Evolutionary conservation across 2,113 vertebrate genomes (phyloP).

Genomic region (Vireo altiloquus): DNA sequence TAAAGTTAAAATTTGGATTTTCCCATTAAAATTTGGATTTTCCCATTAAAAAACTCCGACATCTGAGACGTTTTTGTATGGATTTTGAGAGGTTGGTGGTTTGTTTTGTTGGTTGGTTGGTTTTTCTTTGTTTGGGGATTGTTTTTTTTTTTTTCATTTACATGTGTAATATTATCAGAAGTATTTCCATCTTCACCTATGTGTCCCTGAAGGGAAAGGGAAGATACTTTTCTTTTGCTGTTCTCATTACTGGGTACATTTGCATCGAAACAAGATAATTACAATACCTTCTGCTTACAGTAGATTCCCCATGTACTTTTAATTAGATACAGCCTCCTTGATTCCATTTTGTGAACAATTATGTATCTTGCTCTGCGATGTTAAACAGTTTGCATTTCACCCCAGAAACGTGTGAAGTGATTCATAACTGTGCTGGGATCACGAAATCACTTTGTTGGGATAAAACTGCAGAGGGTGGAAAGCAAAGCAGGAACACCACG

Average conservation of each 20-base stretch:
- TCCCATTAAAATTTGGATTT: background rate
- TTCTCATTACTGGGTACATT: constrained; percentile 22
- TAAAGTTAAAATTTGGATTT: background rate
- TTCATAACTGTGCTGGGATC: background rate
- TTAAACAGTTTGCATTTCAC: constrained; percentile 15
- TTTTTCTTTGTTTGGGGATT: background rate
- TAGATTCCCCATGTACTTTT: background rate
- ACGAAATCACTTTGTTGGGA: background rate
- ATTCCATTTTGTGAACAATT: constrained; percentile 7
- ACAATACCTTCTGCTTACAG: constrained; percentile 9
- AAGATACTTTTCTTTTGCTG: background rate
- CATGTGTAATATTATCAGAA: background rate
- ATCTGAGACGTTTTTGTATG: background rate
- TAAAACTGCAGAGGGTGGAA: background rate
- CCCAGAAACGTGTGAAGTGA: background rate
- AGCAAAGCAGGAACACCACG: background rate
- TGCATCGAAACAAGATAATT: constrained; percentile 16
- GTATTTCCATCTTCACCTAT: background rate
- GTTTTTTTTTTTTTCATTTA: background rate
- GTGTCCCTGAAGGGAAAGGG: background rate
- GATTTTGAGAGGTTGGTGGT: background rate
- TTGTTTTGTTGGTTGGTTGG: background rate
- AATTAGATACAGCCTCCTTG: background rate
- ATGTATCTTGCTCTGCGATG: background rate
- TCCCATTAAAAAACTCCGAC: background rate